These are phyloP conservation scores for Botrylloides violaceus DNA, from an alignment of 23 tunicate species.

Conservation along the genomic window DNA sequence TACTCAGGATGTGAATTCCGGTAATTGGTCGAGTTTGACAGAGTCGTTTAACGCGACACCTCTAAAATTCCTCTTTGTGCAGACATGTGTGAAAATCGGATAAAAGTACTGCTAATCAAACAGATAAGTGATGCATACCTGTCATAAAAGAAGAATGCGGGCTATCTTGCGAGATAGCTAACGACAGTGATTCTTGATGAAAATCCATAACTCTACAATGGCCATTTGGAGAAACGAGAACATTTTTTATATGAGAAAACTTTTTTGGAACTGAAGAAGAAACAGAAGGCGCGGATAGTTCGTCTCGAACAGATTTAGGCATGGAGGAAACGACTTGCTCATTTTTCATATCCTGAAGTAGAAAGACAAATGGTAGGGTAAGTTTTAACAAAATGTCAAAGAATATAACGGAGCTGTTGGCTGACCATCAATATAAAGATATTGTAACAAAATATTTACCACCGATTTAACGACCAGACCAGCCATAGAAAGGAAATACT, in stretches of 20 bases:
- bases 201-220: conserved; percentile 85
- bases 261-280: conserved; percentile 2
- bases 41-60: no score
- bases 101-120: no score
- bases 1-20: no score
- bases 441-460: no score
- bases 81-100: no score
- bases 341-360: background rate
- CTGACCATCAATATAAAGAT: no score
- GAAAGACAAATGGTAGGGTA: background rate
- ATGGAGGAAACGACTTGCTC: background rate
- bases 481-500: no score
- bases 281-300: background rate
- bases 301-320: background rate
- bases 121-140: no score
- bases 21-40: no score
- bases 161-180: conserved; percentile 78
- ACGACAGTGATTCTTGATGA: conserved; percentile 26
- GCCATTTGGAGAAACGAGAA: conserved; percentile 32
- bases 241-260: conserved; percentile 10
- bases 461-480: no score
- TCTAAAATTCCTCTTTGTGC: no score
- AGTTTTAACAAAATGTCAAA: background rate
- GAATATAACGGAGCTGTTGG: no score
- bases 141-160: conserved; percentile 67